Conservation (phyloP, 2,888 invertebrate genomes). For the Ormyrus labotus region DNA sequence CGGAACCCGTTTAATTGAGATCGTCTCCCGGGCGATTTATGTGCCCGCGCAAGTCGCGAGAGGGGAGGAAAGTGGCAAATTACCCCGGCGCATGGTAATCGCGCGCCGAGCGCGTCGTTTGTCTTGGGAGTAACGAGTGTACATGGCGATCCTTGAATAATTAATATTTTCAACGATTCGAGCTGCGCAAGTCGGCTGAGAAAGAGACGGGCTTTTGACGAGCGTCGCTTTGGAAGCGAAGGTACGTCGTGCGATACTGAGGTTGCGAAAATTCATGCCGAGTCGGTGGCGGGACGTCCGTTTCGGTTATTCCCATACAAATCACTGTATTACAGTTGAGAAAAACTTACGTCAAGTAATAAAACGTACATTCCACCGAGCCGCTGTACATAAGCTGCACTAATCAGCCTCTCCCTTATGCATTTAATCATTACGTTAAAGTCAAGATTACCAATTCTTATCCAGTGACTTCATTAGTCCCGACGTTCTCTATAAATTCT, state of each 20-base stretch:
- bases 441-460: conserved; percentile 39
- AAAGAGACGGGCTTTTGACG: conserved; percentile 21
- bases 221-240: background rate
- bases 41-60: background rate
- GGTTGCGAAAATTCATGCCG: background rate
- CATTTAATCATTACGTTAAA: conserved; percentile 24
- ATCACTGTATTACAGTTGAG: background rate
- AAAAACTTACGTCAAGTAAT: too few species aligned
- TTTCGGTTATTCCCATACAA: conserved; percentile 1
- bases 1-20: conserved; percentile 73
- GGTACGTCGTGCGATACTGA: background rate
- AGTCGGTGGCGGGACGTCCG: too few species aligned
- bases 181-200: conserved; percentile 6
- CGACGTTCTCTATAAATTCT: conserved; percentile 8
- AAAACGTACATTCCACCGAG: too few species aligned
- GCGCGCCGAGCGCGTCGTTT: conserved; percentile 25
- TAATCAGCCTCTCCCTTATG: conserved; percentile 5
- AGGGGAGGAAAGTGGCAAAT: conserved; percentile 46
- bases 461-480: conserved; percentile 13
- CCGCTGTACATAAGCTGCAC: too few species aligned
- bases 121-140: conserved; percentile 28
- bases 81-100: conserved; percentile 37
- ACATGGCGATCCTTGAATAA: conserved; percentile 1
- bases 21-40: conserved; percentile 58
- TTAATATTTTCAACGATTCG: conserved; percentile 41